A percentile compares a stretch with the other conserved stretches of the same genome.
Evolutionary conservation across 2,113 vertebrate species (phyloP).

Genomic region (Ifrita kowaldi): DNA sequence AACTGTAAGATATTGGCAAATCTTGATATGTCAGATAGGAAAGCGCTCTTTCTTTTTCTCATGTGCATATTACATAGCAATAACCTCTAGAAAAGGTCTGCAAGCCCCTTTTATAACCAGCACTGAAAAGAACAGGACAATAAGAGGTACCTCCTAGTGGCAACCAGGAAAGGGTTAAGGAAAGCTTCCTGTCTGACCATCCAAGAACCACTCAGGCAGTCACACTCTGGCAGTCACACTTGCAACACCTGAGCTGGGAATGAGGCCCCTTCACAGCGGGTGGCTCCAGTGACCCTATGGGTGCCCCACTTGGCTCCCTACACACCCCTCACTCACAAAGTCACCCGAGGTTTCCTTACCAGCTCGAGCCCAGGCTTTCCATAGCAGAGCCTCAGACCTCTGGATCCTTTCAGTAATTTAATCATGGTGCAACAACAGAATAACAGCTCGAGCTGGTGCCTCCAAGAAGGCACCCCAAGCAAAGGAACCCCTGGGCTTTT

Average conservation of each 20-base stretch:
- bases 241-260: not conserved
- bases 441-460: not conserved
- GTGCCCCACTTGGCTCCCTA: not conserved
- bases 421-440: not conserved
- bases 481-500: not conserved
- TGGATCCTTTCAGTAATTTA: not conserved
- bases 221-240: not conserved
- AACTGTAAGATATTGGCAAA: not conserved
- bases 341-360: not conserved
- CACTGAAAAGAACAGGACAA: not conserved
- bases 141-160: not conserved
- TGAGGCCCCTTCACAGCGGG: not conserved
- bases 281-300: not conserved
- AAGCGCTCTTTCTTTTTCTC: not conserved
- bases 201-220: not conserved
- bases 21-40: not conserved
- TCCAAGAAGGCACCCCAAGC: rapidly evolving
- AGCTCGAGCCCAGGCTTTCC: not conserved
- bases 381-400: not conserved
- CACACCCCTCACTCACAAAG: not conserved
- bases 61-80: not conserved
- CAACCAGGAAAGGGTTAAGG: not conserved
- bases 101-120: not conserved
- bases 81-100: not conserved
- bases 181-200: not conserved